Conservation (phyloP, 2,113 vertebrate species). For the Xiphophorus hellerii region DNA sequence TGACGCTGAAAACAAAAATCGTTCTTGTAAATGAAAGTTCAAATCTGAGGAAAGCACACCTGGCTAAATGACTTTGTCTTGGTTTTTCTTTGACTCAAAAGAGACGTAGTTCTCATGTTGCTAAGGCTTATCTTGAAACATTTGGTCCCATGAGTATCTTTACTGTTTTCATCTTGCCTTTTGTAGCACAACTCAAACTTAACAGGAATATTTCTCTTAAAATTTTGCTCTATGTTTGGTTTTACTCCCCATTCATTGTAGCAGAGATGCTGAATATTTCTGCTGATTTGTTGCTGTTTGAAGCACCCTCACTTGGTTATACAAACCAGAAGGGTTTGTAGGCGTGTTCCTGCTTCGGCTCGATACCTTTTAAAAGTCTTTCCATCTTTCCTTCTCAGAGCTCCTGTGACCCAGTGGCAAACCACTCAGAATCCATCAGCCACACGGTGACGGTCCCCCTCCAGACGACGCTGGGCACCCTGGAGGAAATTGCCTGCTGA, state of each 20-base stretch:
- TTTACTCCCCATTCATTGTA: not conserved
- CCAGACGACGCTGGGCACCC: slow-evolving; percentile 91
- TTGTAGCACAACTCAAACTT: too few species aligned
- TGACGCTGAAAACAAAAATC: too few species aligned
- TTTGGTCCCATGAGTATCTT: too few species aligned
- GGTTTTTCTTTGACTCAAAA: too few species aligned
- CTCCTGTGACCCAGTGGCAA: slow-evolving; percentile 93
- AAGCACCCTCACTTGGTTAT: not conserved
- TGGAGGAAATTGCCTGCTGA: slow-evolving; percentile 99
- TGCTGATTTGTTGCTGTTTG: not conserved
- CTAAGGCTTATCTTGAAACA: too few species aligned
- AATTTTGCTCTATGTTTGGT: not conserved
- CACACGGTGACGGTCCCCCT: slow-evolving; percentile 95
- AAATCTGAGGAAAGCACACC: too few species aligned
- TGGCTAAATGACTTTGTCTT: too few species aligned
- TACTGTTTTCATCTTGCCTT: too few species aligned
- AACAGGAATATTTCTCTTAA: too few species aligned
- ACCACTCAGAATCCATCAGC: slow-evolving; percentile 96
- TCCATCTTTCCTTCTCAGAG: slow-evolving; percentile 78
- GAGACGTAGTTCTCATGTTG: too few species aligned
- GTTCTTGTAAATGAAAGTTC: too few species aligned
- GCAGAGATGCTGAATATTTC: not conserved
- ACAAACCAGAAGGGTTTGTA: fast-evolving
- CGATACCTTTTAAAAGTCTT: not conserved
- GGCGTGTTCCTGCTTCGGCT: not conserved